Evolutionary conservation across 2,888 invertebrate species (phyloP), one percentile per base, ranked within the genome.

Genomic region (Hydraecia micacea): DNA sequence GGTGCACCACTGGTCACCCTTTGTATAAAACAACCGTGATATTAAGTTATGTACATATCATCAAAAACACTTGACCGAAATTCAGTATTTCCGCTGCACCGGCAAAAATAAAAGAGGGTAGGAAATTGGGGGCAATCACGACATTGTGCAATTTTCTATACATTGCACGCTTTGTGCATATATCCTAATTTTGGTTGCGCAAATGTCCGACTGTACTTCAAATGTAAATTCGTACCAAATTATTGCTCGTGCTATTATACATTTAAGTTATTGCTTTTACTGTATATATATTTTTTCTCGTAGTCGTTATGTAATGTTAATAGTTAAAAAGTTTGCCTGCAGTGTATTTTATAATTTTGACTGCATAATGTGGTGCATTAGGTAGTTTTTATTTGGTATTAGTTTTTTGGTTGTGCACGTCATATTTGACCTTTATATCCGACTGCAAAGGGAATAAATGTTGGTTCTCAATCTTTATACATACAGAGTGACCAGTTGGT

Each of bases 211-310:
- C 70, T 78, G 46, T 58, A 77, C 46, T 62, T 75, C 71, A 68
- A 70, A 87, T 87, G 80, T 81, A 84, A 86, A 87, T 87, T 75
- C 28, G 2, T 65, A 71, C 49, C 11, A 80, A 86, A 88, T 80
- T 72, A 81, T 79, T 77, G 73, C 79, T 75, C 39, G 25, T n/a
- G 15, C 55, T 8, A 7, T 32, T 36, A 36, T 68, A 49, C 49
- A 65, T 75, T 80, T 67, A 32, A 63, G 32, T 42, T 25, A 52
- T 42, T 75, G 18, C n/a, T 66, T 18, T 73, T 46, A 28, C 69
- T 65, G 36, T 70, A 58, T 32, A 74, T 70, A 58, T 32, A 74
- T 60, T 72, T 71, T 76, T 79, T 75, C n/a, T 25, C 42, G 63
- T 73, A 76, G 67, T 69, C 70, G 68, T 80, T 82, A 84, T 82